Evolutionary conservation across 2,797 vertebrate species (phyloP).

Genomic region (Chromis chromis): DNA sequence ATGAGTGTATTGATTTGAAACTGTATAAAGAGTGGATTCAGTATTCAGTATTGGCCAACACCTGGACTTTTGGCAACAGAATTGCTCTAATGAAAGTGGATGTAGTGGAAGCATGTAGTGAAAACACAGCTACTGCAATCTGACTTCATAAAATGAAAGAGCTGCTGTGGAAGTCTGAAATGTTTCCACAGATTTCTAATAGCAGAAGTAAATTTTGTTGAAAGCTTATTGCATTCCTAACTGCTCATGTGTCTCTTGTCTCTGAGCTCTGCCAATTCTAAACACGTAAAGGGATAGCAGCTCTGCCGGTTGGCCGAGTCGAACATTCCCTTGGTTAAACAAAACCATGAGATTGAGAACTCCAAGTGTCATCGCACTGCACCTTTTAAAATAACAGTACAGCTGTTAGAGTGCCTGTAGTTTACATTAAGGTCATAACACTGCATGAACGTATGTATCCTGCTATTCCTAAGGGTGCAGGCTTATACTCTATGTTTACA

Average conservation of each 20-base stretch:
- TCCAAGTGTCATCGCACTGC: not conserved
- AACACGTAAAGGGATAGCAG: conserved; percentile 1
- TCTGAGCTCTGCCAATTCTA: conserved; percentile 4
- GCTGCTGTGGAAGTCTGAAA: not conserved
- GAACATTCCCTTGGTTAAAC: conserved; percentile 7
- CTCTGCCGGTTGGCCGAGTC: not conserved
- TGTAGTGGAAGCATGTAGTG: not conserved
- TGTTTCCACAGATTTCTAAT: conserved; percentile 13
- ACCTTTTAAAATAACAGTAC: conserved; percentile 19
- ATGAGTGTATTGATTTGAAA: not conserved
- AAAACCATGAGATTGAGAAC: conserved; percentile 14
- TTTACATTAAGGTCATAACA: conserved; percentile 42
- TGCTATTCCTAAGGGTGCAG: conserved; percentile 17
- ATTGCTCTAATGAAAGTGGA: not conserved
- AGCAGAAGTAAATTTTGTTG: conserved; percentile 12
- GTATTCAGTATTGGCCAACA: no score
- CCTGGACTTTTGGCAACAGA: not conserved
- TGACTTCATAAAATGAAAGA: not conserved
- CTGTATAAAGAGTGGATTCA: no score
- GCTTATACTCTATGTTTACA: conserved; percentile 21
- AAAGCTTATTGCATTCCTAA: conserved; percentile 10
- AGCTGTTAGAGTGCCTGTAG: not conserved
- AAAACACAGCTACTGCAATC: not conserved
- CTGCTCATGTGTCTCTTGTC: not conserved
- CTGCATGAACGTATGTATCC: conserved; percentile 19